Evolutionary conservation across 2,797 vertebrate species (phyloP).

Genomic region (Siniperca scherzeri): DNA sequence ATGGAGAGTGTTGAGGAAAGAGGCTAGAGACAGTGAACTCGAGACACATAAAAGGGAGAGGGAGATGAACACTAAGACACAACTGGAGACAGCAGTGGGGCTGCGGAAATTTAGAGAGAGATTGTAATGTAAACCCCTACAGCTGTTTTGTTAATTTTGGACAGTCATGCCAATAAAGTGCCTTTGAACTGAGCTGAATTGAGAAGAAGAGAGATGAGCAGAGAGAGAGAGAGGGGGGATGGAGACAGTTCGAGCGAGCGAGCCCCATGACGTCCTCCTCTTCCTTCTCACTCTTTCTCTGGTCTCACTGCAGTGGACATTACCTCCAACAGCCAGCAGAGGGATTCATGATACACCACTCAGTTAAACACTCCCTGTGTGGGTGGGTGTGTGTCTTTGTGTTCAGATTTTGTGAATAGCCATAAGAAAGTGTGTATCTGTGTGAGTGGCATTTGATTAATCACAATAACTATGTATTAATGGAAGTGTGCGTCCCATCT

Average conservation of each 20-base stretch:
- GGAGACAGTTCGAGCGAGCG: background rate
- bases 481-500: background rate
- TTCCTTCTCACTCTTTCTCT: background rate
- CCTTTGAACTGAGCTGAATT: conserved; percentile 80
- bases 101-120: conserved; percentile 46
- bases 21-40: conserved; percentile 28
- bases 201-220: conserved; percentile 49
- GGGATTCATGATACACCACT: conserved; percentile 70
- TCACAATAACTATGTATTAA: conserved; percentile 10
- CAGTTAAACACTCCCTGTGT: background rate
- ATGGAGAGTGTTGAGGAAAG: conserved; percentile 38
- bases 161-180: conserved; percentile 80
- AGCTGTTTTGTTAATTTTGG: conserved; percentile 80
- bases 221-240: conserved; percentile 25
- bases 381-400: conserved; percentile 1
- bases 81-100: conserved; percentile 35
- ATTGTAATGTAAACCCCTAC: conserved; percentile 73
- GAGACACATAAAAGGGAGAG: conserved; percentile 43
- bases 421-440: conserved; percentile 4
- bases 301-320: conserved; percentile 70
- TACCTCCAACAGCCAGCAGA: conserved; percentile 70
- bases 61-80: conserved; percentile 41
- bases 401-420: conserved; percentile 13
- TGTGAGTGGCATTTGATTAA: background rate
- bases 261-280: conserved; percentile 59